Conservation (phyloP, 2,888 invertebrate species). For the Cryptocephalus primarius region DNA sequence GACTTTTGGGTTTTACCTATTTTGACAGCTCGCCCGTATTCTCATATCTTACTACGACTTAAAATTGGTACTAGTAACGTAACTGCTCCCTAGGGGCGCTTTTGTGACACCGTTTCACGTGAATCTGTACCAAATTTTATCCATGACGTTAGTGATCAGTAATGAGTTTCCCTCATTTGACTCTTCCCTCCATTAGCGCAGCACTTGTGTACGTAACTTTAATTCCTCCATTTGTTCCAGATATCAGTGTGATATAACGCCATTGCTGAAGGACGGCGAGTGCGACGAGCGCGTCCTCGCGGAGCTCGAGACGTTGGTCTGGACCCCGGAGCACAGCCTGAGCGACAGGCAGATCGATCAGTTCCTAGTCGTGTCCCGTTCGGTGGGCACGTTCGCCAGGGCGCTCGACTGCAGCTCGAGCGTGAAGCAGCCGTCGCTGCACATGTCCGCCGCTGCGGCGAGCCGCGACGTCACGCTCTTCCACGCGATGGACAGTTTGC, state of each 20-base stretch:
- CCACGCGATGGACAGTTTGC: conserved; percentile 95
- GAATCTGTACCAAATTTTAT: too few species aligned
- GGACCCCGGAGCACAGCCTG: conserved; percentile 87
- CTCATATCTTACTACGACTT: too few species aligned
- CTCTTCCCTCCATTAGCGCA: too few species aligned
- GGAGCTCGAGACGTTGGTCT: conserved; percentile 83
- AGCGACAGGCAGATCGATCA: conserved; percentile 97
- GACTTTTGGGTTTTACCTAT: too few species aligned
- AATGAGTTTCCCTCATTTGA: too few species aligned
- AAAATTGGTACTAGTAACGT: too few species aligned
- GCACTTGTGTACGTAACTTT: too few species aligned
- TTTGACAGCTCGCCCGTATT: too few species aligned
- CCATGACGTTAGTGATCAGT: too few species aligned
- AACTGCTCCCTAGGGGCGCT: too few species aligned
- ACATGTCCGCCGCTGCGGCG: conserved; percentile 99
- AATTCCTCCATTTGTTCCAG: conserved; percentile 35
- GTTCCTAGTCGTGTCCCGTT: conserved; percentile 87
- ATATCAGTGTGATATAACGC: conserved; percentile 90
- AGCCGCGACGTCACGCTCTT: conserved; percentile 97
- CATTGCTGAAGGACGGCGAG: conserved; percentile 64
- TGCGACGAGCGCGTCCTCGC: conserved; percentile 22
- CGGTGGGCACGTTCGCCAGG: conserved; percentile 97
- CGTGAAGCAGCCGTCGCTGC: conserved; percentile 94
- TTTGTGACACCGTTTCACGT: too few species aligned
- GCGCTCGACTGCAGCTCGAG: conserved; percentile 98